A percentile compares a stretch with the other conserved stretches of the same genome.
phyloP scores from a whole-genome alignment of 2,113 vertebrate species.

The Plecturocebus donacophilus region DNA sequence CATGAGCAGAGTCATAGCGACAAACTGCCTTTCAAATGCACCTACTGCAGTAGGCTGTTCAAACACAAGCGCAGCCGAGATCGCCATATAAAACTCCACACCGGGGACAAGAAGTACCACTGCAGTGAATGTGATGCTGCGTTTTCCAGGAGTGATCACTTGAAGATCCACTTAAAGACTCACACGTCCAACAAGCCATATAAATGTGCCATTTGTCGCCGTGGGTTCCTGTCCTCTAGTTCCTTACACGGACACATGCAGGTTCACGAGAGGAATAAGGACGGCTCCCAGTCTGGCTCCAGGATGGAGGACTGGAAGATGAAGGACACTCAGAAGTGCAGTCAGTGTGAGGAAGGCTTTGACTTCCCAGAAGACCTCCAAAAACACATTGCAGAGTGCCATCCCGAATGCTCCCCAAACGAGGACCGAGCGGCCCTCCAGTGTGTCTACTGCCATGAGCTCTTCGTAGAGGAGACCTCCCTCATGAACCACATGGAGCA shows the following conservation, averaged over 20 bases:
- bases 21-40: constrained; percentile 98
- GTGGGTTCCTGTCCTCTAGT: constrained; percentile 96
- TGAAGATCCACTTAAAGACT: constrained; percentile 99
- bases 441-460: constrained; percentile 97
- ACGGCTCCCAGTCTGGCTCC: constrained; percentile 89
- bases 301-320: constrained; percentile 95
- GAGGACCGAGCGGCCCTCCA: constrained; percentile 94
- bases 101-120: constrained; percentile 98
- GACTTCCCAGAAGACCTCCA: constrained; percentile 98
- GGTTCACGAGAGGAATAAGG: constrained; percentile 96
- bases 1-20: constrained; percentile 99
- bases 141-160: constrained; percentile 97
- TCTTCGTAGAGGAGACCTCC: constrained; percentile 94
- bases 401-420: constrained; percentile 96
- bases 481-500: constrained; percentile 96
- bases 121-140: constrained; percentile 97
- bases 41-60: constrained; percentile 97
- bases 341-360: constrained; percentile 98
- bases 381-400: constrained; percentile 97
- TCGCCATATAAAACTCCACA: constrained; percentile 98
- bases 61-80: constrained; percentile 99
- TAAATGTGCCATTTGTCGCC: constrained; percentile 97
- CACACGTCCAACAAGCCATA: constrained; percentile 99
- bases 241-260: constrained; percentile 99
- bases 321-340: constrained; percentile 98